Evolutionary conservation across 2,888 invertebrate genomes (phyloP).

Genomic region (Lacanobia oleracea): DNA sequence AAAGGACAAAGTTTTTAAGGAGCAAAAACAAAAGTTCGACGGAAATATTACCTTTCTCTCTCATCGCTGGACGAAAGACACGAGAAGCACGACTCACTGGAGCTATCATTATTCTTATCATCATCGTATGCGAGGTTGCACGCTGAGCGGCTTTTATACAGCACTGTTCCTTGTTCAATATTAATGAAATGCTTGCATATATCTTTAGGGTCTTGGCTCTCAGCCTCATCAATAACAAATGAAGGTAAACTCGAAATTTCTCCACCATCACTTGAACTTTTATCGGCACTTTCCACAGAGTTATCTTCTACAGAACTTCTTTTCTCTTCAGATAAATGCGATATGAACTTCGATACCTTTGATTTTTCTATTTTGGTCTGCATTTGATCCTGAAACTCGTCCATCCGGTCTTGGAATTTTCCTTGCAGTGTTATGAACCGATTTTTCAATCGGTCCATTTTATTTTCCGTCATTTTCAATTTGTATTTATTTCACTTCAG

Average conservation of each 20-base stretch:
- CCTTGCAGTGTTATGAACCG: conserved; percentile 82
- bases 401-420: conserved; percentile 85
- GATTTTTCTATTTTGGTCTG: conserved; percentile 82
- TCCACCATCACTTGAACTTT: conserved; percentile 68
- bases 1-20: conserved; percentile 2
- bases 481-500: conserved; percentile 19
- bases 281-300: conserved; percentile 54
- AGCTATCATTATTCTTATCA: conserved; percentile 74
- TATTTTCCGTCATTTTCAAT: conserved; percentile 79
- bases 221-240: conserved; percentile 78
- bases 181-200: conserved; percentile 80
- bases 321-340: conserved; percentile 81
- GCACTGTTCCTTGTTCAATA: conserved; percentile 78
- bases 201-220: conserved; percentile 72
- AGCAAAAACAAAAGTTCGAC: conserved; percentile 1
- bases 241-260: conserved; percentile 75
- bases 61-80: conserved; percentile 81
- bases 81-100: conserved; percentile 81
- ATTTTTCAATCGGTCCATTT: conserved; percentile 82
- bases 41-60: conserved; percentile 76
- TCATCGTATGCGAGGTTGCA: conserved; percentile 78
- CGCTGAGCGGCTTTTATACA: conserved; percentile 79
- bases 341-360: conserved; percentile 78
- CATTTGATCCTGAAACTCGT: conserved; percentile 85
- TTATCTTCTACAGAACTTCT: conserved; percentile 78